These are phyloP conservation scores for Rhodinocichla rosea DNA, from an alignment of 2,113 vertebrate species.

Conservation along the genomic window DNA sequence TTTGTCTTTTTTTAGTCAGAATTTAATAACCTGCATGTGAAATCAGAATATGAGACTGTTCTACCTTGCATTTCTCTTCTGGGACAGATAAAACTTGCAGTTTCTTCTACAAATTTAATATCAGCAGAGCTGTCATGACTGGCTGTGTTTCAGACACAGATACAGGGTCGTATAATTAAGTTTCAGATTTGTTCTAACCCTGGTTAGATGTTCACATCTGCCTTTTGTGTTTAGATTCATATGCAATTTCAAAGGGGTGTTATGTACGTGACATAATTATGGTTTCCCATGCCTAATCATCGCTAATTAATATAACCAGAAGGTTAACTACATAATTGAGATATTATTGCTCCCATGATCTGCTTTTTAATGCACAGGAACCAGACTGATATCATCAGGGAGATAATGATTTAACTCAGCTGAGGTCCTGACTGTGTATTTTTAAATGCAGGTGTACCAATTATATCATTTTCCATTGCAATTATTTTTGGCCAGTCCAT, in stretches of 20 bases:
- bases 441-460: constrained; percentile 11
- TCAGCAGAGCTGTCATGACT: neutral
- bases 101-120: neutral
- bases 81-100: neutral
- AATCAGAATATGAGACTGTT: neutral
- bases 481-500: neutral
- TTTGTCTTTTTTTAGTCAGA: neutral
- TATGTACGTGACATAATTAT: constrained; percentile 23
- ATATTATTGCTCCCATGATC: constrained; percentile 41
- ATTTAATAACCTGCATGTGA: neutral
- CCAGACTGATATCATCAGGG: constrained; percentile 5
- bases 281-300: constrained; percentile 49
- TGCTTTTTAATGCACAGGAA: constrained; percentile 40
- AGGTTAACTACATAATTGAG: constrained; percentile 60
- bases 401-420: neutral
- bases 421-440: neutral
- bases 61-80: neutral
- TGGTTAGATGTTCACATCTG: neutral
- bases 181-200: neutral
- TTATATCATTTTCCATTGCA: neutral
- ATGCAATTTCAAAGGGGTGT: neutral
- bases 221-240: constrained; percentile 31
- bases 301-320: constrained; percentile 58
- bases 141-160: neutral
- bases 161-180: neutral